Base-by-base conservation (phyloP, 1,140 invertebrate genomes). In the Streblospio benedicti region DNA sequence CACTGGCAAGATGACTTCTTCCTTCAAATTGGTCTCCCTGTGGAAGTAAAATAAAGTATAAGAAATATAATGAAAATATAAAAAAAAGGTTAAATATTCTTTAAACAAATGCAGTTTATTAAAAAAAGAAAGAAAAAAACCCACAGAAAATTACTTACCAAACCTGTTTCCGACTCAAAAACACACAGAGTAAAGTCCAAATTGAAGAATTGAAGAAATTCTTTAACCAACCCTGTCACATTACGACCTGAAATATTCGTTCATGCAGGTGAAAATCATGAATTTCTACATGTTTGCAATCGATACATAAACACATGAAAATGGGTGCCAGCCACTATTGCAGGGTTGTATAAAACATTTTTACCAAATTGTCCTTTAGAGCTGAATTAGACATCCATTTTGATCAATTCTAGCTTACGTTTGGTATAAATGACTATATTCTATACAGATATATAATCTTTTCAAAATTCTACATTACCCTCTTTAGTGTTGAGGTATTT, bases 171-270 rank as follows among this genome's bases (percentile, higher is more conserved):
- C 55, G 84, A 81, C 69, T 87, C 85, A 74, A 85, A 87, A 6
- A 87, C 85, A 57, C 83, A 82, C 66, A 83, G 74, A 52, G 85
- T 86, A 66, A 83, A 87, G 64, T 86, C 81, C 35, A 88, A 76
- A 63, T 84, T 81, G 76, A 86, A 87, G 74, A 81, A 86, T 72
- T 86, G 83, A 57, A 88, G 72, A 75, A 87, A 87, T 72, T 88
- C 86, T 67, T 82, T 77, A 49, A 88, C 83, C 61, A 88, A 73
- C 61, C 79, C 83, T 74, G 85, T 82, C 67, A 83, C 78, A 65
- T 84, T 64, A 69, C 79, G 76, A 64, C 86, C 85, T 80, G 61
- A 49, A 64, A 64, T 59, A 4, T 18, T 52, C n/a, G n/a, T n/a
- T n/a, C n/a, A n/a, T 4, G 44, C 20, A 47, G 20, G 27, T 20